Evolutionary conservation across 2,888 invertebrate species (phyloP).

Genomic region (Salpingus planirostris): DNA sequence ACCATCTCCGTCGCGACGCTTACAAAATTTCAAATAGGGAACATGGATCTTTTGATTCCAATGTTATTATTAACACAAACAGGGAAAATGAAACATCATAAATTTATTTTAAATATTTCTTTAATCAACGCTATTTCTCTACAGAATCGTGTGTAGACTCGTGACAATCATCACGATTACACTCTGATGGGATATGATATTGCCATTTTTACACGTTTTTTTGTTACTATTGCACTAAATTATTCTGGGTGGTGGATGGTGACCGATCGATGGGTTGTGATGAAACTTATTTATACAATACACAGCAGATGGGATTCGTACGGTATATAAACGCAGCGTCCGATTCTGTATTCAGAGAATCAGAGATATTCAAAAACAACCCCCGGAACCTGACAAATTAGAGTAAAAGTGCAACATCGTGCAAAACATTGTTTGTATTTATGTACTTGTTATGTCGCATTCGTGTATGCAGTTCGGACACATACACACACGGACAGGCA

Average conservation of each 20-base stretch:
- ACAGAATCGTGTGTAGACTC: constrained; percentile 39
- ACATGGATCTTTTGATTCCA: too few species aligned
- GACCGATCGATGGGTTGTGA: constrained; percentile 26
- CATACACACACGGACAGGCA: too few species aligned
- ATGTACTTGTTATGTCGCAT: neutral
- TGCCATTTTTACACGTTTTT: constrained; percentile 42
- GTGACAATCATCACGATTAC: constrained; percentile 36
- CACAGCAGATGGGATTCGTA: constrained; percentile 15
- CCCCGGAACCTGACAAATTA: constrained; percentile 16
- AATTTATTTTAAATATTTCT: constrained; percentile 39
- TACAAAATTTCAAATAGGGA: too few species aligned
- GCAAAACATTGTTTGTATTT: constrained; percentile 30
- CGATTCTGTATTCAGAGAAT: too few species aligned
- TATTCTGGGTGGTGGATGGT: constrained; percentile 26
- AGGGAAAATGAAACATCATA: constrained; percentile 11
- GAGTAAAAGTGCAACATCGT: constrained; percentile 32
- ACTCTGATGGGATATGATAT: constrained; percentile 42
- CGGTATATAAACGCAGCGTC: constrained; percentile 10
- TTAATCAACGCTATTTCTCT: constrained; percentile 43
- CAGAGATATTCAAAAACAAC: too few species aligned
- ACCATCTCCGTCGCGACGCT: too few species aligned
- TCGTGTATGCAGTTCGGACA: constrained; percentile 31
- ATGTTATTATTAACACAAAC: too few species aligned
- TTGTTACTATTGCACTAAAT: constrained; percentile 42
- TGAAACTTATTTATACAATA: constrained; percentile 21